Evolutionary conservation across 2,888 invertebrate species (phyloP).

Genomic region (Caenorhabditis becei): DNA sequence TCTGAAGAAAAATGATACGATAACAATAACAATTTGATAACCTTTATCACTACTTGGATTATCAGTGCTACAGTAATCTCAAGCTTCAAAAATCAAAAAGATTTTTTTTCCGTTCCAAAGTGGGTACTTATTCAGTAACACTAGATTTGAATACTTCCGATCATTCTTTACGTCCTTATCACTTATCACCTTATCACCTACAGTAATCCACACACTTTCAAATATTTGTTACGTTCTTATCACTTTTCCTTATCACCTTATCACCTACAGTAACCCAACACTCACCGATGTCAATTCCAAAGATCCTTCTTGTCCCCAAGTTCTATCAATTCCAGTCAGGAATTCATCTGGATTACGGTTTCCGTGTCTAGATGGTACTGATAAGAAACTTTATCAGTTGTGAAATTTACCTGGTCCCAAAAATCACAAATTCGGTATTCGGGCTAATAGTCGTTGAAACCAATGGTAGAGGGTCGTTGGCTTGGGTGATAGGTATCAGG

Average conservation of each 20-base stretch:
- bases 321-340: slow-evolving; percentile 51
- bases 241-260: neutral
- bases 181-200: no score
- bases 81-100: no score
- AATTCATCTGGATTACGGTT: slow-evolving; percentile 69
- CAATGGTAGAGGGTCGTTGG: slow-evolving; percentile 21
- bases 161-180: no score
- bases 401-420: slow-evolving; percentile 50
- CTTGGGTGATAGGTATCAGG: neutral
- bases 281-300: slow-evolving; percentile 63
- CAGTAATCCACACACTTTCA: no score
- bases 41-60: no score
- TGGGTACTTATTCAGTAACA: no score
- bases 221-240: no score
- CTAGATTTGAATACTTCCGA: no score
- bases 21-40: no score
- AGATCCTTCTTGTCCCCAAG: slow-evolving; percentile 68
- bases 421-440: slow-evolving; percentile 51
- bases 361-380: slow-evolving; percentile 55
- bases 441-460: slow-evolving; percentile 35
- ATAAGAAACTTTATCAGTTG: neutral
- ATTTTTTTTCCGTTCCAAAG: no score
- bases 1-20: no score
- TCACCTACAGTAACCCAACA: slow-evolving; percentile 11
- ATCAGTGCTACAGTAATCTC: no score